Evolutionary conservation across 2,888 invertebrate species (phyloP).

Genomic region (Torymus tubicola): DNA sequence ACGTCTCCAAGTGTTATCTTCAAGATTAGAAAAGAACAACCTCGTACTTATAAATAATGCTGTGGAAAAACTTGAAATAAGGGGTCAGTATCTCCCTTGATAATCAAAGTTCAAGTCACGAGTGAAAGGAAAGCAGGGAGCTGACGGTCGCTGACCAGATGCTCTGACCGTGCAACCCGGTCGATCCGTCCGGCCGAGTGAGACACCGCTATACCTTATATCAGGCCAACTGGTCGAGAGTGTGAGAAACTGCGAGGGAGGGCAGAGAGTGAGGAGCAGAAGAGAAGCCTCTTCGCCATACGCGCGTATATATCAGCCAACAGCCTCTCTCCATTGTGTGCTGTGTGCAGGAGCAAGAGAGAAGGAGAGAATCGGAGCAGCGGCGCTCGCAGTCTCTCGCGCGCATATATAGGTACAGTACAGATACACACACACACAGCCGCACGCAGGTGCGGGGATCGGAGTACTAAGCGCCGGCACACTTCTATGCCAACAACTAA

Average conservation of each 20-base stretch:
- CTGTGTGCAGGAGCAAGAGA: neutral
- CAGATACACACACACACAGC: neutral
- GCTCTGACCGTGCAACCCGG: neutral
- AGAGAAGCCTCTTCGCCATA: too few relatives aligned
- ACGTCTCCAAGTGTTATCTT: too few relatives aligned
- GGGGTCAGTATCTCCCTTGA: too few relatives aligned
- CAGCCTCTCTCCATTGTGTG: slow-evolving; percentile 26
- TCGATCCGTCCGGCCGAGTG: neutral
- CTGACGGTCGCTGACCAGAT: slow-evolving; percentile 20
- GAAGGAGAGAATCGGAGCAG: slow-evolving; percentile 19
- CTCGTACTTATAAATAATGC: too few relatives aligned
- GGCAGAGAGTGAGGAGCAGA: slow-evolving; percentile 3
- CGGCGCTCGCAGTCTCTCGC: slow-evolving; percentile 23
- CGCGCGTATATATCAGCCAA: neutral
- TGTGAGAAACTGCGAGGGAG: neutral
- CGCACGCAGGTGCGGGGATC: too few relatives aligned
- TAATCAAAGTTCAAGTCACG: too few relatives aligned
- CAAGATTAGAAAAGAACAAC: too few relatives aligned
- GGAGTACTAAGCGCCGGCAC: too few relatives aligned
- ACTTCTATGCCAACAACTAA: too few relatives aligned
- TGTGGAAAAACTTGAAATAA: too few relatives aligned
- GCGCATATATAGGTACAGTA: neutral
- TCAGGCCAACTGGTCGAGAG: neutral
- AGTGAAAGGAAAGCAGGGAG: neutral
- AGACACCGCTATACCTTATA: slow-evolving; percentile 4